Percentiles rank a stretch among this genome's conserved stretches.
Evolutionary conservation across 2,797 vertebrate genomes (phyloP).

Genomic region (Channallabes apus): DNA sequence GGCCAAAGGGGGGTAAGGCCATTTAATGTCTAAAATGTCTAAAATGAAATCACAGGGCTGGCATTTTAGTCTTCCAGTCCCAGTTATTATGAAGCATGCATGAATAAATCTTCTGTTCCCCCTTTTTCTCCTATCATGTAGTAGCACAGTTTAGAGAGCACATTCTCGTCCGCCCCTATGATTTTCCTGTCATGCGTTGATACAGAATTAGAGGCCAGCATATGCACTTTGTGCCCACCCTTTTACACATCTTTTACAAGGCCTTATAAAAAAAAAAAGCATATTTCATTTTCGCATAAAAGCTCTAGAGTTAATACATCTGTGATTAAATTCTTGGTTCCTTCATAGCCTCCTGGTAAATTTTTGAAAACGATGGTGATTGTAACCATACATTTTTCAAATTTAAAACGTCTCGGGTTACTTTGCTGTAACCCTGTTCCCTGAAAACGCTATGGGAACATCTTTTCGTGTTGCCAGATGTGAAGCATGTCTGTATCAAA

Average conservation of each 20-base stretch:
- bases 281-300: slow-evolving; percentile 15
- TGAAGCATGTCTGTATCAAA: too few relatives aligned
- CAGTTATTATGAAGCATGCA: slow-evolving; percentile 33
- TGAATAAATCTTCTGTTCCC: slow-evolving; percentile 19
- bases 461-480: too few relatives aligned
- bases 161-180: slow-evolving; percentile 20
- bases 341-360: not conserved
- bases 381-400: not conserved
- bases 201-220: slow-evolving; percentile 4
- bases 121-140: slow-evolving; percentile 23
- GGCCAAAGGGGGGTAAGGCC: slow-evolving; percentile 6
- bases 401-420: too few relatives aligned
- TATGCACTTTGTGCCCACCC: slow-evolving; percentile 15
- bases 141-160: slow-evolving; percentile 6
- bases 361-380: not conserved
- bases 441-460: too few relatives aligned
- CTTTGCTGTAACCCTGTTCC: too few relatives aligned
- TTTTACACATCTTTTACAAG: not conserved
- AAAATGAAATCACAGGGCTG: slow-evolving; percentile 26
- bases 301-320: slow-evolving; percentile 23
- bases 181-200: slow-evolving; percentile 39
- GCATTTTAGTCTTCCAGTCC: slow-evolving; percentile 15
- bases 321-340: slow-evolving; percentile 24
- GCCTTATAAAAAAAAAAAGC: slow-evolving; percentile 11
- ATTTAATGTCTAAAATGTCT: slow-evolving; percentile 17